phyloP scores from a whole-genome alignment of 2,888 invertebrate species.

The Tineola bisselliella region DNA sequence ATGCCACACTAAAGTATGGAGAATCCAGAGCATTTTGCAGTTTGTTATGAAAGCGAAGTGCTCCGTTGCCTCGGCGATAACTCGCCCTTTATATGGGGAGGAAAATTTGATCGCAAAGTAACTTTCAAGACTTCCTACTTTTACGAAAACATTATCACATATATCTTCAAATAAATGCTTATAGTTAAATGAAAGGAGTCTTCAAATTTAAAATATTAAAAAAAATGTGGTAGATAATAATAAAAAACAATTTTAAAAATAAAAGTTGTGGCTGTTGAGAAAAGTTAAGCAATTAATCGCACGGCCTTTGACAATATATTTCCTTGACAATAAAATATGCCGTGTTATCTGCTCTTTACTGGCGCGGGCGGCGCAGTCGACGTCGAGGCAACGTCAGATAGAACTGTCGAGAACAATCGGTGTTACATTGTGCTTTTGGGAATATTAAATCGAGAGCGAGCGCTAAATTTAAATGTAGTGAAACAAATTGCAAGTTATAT shows the following conservation, averaged over 20 bases:
- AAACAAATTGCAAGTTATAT: neutral
- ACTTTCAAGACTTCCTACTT: neutral
- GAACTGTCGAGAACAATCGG: conserved; percentile 55
- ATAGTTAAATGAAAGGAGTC: too few relatives aligned
- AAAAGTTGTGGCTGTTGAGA: conserved; percentile 22
- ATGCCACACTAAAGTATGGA: conserved; percentile 51
- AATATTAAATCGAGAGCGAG: conserved; percentile 45
- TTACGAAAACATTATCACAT: neutral
- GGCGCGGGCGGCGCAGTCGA: conserved; percentile 22
- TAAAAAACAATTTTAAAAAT: too few relatives aligned
- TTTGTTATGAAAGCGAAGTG: conserved; percentile 51
- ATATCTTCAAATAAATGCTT: too few relatives aligned
- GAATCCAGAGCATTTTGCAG: conserved; percentile 61
- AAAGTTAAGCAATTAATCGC: conserved; percentile 52
- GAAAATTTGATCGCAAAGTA: neutral
- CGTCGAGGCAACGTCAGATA: conserved; percentile 38
- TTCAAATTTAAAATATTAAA: too few relatives aligned
- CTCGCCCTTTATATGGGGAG: conserved; percentile 38
- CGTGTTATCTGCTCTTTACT: conserved; percentile 45
- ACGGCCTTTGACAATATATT: conserved; percentile 58
- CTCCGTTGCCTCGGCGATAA: conserved; percentile 36
- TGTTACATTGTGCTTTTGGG: conserved; percentile 26
- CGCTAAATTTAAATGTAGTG: neutral
- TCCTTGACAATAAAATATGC: conserved; percentile 62
- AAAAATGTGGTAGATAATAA: too few relatives aligned